Conservation (phyloP, 1,140 invertebrate species). For the Brachystomella parvula region DNA sequence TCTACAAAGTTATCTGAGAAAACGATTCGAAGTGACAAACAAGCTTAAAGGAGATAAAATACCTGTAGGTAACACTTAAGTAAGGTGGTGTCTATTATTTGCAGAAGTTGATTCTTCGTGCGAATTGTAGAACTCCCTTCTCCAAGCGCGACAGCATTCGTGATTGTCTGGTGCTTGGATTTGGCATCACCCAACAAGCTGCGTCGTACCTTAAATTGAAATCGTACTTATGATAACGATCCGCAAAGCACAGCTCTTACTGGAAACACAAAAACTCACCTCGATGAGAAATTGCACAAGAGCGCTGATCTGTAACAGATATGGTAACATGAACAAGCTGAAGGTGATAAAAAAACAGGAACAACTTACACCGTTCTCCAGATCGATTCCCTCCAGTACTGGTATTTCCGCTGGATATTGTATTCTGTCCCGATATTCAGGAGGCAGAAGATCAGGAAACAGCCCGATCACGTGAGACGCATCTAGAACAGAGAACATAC, state of each 20-base stretch:
- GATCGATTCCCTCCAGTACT: constrained; percentile 68
- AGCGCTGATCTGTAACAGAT: neutral
- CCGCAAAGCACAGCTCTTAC: constrained; percentile 1
- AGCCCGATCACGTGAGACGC: constrained; percentile 88
- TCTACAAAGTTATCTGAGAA: constrained; percentile 50
- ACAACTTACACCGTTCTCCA: constrained; percentile 81
- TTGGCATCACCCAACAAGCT: constrained; percentile 39
- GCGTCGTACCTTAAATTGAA: constrained; percentile 37
- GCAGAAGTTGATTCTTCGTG: constrained; percentile 59
- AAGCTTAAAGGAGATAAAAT: no score
- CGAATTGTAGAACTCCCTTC: constrained; percentile 46
- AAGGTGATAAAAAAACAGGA: neutral
- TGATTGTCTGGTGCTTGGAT: constrained; percentile 35
- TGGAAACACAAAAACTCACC: no score
- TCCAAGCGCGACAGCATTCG: constrained; percentile 40
- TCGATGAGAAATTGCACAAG: neutral
- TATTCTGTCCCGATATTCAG: constrained; percentile 50
- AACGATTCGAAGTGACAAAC: constrained; percentile 8
- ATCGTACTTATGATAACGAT: neutral
- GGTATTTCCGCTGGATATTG: constrained; percentile 52
- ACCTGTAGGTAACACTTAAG: constrained; percentile 93
- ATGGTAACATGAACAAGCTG: constrained; percentile 11
- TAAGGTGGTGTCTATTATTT: constrained; percentile 92
- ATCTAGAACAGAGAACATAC: constrained; percentile 49
- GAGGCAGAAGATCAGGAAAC: constrained; percentile 79